phyloP scores from a whole-genome alignment of 2,888 invertebrate genomes.

The Notocelia uddmanniana region DNA sequence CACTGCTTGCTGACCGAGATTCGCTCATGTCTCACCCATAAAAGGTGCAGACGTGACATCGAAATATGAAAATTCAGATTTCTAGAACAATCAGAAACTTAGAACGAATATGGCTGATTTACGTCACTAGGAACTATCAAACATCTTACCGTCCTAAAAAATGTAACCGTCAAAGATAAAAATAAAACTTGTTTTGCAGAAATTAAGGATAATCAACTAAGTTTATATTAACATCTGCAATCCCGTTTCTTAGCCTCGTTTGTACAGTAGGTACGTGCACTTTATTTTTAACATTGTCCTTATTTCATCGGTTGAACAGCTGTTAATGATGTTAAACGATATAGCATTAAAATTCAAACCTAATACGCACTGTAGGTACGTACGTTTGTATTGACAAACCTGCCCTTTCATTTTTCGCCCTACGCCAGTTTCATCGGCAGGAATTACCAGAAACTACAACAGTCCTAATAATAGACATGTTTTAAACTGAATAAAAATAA shows the following conservation, averaged over 20 bases:
- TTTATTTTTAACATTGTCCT: neutral
- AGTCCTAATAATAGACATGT: neutral
- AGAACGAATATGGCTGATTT: neutral
- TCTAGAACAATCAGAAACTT: neutral
- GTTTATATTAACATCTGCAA: neutral
- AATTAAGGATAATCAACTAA: neutral
- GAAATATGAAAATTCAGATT: neutral
- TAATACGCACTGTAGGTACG: too few relatives aligned
- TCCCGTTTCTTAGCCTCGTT: neutral
- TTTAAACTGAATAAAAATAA: neutral
- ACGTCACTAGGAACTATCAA: neutral
- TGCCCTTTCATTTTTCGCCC: neutral
- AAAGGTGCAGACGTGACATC: slow-evolving; percentile 4
- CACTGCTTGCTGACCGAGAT: slow-evolving; percentile 52
- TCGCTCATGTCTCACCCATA: slow-evolving; percentile 41
- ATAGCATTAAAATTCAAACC: too few relatives aligned
- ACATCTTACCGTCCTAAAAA: neutral
- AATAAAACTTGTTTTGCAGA: neutral
- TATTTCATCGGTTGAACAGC: too few relatives aligned
- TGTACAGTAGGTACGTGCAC: neutral
- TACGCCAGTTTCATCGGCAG: neutral
- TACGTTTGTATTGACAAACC: too few relatives aligned
- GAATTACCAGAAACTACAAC: neutral
- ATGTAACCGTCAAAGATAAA: neutral
- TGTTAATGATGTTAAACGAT: too few relatives aligned